A percentile compares a stretch with the other conserved stretches of the same genome.
Conservation (phyloP, 2,888 invertebrate species). For the Rhamnusium bicolor region DNA sequence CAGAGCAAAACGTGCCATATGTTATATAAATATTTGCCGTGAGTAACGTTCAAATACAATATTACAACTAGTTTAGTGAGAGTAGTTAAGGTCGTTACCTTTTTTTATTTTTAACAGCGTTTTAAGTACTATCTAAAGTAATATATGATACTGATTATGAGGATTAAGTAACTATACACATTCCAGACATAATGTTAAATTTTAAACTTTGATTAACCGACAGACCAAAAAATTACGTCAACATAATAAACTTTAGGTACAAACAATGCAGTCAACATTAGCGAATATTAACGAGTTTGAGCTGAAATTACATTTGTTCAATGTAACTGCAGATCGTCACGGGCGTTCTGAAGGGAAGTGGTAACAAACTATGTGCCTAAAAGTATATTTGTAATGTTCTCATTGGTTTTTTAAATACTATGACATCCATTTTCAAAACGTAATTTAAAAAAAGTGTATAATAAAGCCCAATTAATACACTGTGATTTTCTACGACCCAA, state of each 20-base stretch:
- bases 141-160: not conserved
- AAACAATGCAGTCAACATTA: conserved; percentile 2
- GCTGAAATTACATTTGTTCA: conserved; percentile 4
- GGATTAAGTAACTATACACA: not conserved
- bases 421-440: no score
- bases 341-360: not conserved
- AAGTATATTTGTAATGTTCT: not conserved
- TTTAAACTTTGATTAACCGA: not conserved
- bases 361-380: not conserved
- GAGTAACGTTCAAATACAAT: no score
- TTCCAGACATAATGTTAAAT: not conserved
- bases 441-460: no score
- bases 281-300: conserved; percentile 7
- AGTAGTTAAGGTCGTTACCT: no score
- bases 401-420: no score
- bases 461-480: no score
- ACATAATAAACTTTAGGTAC: not conserved
- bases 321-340: not conserved
- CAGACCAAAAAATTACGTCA: not conserved
- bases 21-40: no score
- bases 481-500: no score
- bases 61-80: no score
- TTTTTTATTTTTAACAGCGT: no score
- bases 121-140: no score
- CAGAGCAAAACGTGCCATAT: no score